Conservation (phyloP, 2,797 vertebrate species). For the Gymnoscopelus microlampas region DNA sequence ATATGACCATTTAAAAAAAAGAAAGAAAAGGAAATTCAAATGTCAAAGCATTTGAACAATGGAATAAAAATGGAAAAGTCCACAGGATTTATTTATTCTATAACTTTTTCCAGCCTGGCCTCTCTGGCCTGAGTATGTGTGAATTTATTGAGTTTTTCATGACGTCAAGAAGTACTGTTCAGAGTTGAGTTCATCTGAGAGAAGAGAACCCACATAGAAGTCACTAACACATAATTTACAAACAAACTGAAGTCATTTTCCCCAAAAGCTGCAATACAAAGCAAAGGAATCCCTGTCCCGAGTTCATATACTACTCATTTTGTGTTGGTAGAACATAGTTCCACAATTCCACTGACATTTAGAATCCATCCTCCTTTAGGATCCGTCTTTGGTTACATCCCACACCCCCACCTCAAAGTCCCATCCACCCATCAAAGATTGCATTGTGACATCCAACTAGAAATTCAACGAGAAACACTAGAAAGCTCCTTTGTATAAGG, state of each 20-base stretch:
- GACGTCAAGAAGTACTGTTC: no score
- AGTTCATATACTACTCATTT: not conserved
- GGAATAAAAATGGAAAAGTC: no score
- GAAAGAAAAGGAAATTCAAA: no score
- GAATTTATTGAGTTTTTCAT: no score
- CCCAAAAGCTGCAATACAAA: constrained; percentile 6
- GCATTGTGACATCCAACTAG: constrained; percentile 55
- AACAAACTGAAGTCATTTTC: not conserved
- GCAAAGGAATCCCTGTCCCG: not conserved
- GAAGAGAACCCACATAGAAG: not conserved
- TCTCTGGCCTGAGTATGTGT: no score
- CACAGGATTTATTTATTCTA: no score
- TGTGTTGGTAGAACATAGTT: not conserved
- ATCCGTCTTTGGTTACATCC: constrained; percentile 29
- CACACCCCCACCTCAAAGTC: constrained; percentile 1
- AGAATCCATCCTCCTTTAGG: constrained; percentile 34
- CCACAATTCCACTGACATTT: constrained; percentile 36
- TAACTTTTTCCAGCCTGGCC: no score
- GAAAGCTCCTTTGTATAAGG: constrained; percentile 70
- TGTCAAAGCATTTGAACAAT: no score
- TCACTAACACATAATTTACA: not conserved
- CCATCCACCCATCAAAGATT: constrained; percentile 41
- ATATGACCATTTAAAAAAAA: no score
- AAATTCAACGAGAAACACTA: constrained; percentile 64
- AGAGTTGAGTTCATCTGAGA: constrained; percentile 9